Percentiles rank a stretch among this genome's conserved stretches.
phyloP scores from a whole-genome alignment of 2,888 invertebrate genomes.

The Epirrhoe tristata region DNA sequence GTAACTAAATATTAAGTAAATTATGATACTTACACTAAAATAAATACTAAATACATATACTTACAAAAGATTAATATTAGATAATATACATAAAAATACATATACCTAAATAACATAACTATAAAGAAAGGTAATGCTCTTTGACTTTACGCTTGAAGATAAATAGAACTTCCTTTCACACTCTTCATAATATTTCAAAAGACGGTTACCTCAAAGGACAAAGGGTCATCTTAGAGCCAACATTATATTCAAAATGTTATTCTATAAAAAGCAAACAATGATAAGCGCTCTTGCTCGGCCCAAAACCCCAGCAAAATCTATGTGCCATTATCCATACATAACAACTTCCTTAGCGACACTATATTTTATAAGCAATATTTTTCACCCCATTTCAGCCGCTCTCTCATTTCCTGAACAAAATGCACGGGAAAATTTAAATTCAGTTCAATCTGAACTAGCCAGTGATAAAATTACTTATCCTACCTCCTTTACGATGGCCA shows the following conservation, averaged over 20 bases:
- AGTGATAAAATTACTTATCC: conserved; percentile 46
- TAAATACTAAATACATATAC: too few species aligned
- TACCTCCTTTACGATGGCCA: conserved; percentile 46
- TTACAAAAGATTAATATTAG: too few species aligned
- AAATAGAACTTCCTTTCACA: too few species aligned
- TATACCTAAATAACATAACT: too few species aligned
- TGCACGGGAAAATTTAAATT: conserved; percentile 45
- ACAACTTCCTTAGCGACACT: conserved; percentile 37
- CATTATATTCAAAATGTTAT: background rate
- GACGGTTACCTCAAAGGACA: background rate
- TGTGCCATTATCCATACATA: conserved; percentile 35
- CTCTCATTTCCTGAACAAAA: conserved; percentile 39
- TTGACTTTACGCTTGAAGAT: too few species aligned
- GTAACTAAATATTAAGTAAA: too few species aligned
- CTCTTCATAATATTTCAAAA: background rate
- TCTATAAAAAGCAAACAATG: conserved; percentile 1
- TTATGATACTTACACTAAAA: too few species aligned
- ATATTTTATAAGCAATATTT: conserved; percentile 40
- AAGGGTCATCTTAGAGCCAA: background rate
- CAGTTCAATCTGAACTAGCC: conserved; percentile 46
- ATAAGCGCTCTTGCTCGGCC: conserved; percentile 4
- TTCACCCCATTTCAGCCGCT: conserved; percentile 38
- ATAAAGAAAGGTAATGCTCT: too few species aligned
- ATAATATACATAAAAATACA: too few species aligned
- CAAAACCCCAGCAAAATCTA: conserved; percentile 27